A percentile compares a stretch with the other conserved stretches of the same genome.
phyloP scores from a whole-genome alignment of 2,113 vertebrate genomes.

The Lepisosteus osseus region DNA sequence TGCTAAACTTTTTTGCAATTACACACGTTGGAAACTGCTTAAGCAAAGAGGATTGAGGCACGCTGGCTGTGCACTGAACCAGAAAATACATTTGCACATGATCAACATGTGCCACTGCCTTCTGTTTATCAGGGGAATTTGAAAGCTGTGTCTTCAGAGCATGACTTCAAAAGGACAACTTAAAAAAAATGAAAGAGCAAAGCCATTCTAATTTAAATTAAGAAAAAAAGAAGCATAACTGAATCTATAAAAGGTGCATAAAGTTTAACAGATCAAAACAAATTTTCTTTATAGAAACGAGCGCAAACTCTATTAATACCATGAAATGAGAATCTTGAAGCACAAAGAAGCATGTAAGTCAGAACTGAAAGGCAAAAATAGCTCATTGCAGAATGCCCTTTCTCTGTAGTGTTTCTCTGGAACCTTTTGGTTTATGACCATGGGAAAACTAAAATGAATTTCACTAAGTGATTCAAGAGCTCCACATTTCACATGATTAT shows the following conservation, averaged over 20 bases:
- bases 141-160: not conserved
- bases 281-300: not conserved
- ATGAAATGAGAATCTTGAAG: not conserved
- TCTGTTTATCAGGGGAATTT: not conserved
- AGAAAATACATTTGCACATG: not conserved
- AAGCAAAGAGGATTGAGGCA: too few species aligned
- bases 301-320: not conserved
- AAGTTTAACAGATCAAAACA: conserved; percentile 4
- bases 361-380: not conserved
- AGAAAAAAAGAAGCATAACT: too few species aligned
- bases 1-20: too few species aligned
- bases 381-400: not conserved
- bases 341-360: not conserved
- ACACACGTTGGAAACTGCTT: too few species aligned
- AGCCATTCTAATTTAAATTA: too few species aligned
- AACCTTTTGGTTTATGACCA: not conserved
- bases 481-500: too few species aligned
- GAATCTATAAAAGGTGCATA: not conserved
- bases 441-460: too few species aligned
- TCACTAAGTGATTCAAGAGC: too few species aligned
- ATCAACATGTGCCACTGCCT: not conserved
- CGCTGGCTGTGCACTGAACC: not conserved
- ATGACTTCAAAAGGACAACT: not conserved
- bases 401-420: not conserved
- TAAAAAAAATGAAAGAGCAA: not conserved